Conservation (phyloP, 2,113 vertebrate species). For the Gnathonemus echidnorhynchus region DNA sequence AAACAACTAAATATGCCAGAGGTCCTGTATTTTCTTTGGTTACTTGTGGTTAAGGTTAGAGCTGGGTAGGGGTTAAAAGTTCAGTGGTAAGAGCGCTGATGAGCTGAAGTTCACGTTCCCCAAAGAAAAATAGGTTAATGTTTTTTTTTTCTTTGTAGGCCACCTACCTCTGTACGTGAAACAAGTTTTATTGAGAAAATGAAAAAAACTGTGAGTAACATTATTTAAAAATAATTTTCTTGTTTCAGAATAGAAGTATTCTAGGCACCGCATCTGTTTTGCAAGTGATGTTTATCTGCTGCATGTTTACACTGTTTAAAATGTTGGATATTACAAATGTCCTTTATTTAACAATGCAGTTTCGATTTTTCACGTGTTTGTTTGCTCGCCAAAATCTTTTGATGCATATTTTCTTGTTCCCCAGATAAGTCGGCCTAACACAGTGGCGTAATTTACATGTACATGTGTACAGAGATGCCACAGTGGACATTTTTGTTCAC, state of each 20-base stretch:
- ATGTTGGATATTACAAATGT: neutral
- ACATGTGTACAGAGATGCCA: neutral
- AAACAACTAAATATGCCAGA: neutral
- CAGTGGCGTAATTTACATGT: neutral
- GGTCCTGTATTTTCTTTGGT: neutral
- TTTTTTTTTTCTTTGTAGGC: slow-evolving; percentile 52
- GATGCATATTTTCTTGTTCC: neutral
- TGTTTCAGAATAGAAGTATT: neutral
- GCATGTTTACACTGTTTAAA: neutral
- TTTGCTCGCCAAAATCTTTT: neutral
- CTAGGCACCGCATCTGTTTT: neutral
- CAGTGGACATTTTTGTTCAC: neutral
- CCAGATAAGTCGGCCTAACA: neutral
- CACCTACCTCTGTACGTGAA: slow-evolving; percentile 47
- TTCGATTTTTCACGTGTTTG: neutral
- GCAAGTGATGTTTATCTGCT: neutral
- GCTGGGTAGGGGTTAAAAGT: neutral
- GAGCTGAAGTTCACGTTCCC: neutral
- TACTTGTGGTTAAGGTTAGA: neutral
- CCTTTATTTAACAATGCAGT: neutral
- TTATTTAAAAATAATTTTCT: neutral
- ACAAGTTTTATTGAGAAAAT: slow-evolving; percentile 81
- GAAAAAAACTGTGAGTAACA: slow-evolving; percentile 76
- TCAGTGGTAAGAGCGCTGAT: neutral
- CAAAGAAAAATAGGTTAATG: neutral